Base-by-base conservation (phyloP, 2,113 vertebrate genomes). In the Arenaria interpres region DNA sequence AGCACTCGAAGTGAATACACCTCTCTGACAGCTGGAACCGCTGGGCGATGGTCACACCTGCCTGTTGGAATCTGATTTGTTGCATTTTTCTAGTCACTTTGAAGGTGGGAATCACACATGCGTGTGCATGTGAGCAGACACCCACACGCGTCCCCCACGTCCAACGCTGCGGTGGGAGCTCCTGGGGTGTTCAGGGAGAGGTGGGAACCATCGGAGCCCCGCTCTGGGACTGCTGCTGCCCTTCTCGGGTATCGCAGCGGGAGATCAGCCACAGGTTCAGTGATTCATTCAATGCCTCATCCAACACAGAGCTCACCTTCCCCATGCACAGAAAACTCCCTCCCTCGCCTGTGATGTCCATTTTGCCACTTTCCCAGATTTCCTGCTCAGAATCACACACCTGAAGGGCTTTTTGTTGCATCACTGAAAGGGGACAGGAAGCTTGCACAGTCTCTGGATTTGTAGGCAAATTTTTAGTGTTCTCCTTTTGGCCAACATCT, bases 121-220 rank as follows among this genome's bases (percentile, higher is more conserved):
- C 75, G 53, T 13, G 9, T 10, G 37, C 33, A n/a, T 16, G 33
- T 51, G 50, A 45, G 18, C 50, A 13, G 32, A 35, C 53, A 43
- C 71, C 66, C 73, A 14, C 73, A 13, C 10, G 4, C 8, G 0
- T 20, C 59, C 41, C 37, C 45, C 5, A 10, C 4, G 0, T 19
- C 1, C 3, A 14, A 7, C 22, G 3, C 10, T 1, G 25, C 27
- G 2, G 0, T 4, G 14, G 4, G 67, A 28, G 45, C 48, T 69
- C 21, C 10, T 12, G 2, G 67, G n/a, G 23, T 7, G 27, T 6
- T 33, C 19, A 6, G 53, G 19, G 60, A 37, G 60, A 72, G 62
- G 54, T 25, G 54, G 48, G 39, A 63, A 5, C 33, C 56, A 2
- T 43, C 20, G 14, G 53, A 45, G n/a, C 25, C 5, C 66, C 3